Evolutionary conservation across 2,888 invertebrate genomes (phyloP).

Genomic region (Eurytoma adleriae): DNA sequence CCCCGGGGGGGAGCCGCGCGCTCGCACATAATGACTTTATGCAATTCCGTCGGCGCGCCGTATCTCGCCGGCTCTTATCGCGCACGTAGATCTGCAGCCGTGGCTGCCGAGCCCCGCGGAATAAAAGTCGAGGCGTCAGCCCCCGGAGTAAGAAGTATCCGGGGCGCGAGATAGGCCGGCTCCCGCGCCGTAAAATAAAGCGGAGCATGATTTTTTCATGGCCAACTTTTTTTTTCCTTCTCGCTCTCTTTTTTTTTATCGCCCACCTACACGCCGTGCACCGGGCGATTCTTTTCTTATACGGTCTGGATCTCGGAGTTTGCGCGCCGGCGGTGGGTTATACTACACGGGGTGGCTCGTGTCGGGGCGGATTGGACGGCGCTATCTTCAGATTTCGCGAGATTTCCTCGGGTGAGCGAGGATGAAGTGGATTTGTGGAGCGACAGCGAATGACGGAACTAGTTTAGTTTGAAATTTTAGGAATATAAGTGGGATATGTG

Average conservation of each 20-base stretch:
- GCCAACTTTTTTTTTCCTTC: not conserved
- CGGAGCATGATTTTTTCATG: constrained; percentile 50
- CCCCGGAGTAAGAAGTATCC: constrained; percentile 41
- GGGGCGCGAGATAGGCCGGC: constrained; percentile 30
- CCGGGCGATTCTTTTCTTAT: constrained; percentile 54
- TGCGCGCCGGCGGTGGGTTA: too few species aligned
- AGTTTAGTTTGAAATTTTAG: too few species aligned
- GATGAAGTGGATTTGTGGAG: too few species aligned
- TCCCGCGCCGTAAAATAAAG: constrained; percentile 46
- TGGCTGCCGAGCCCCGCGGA: not conserved
- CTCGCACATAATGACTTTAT: constrained; percentile 32
- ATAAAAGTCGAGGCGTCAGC: constrained; percentile 29
- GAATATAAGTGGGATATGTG: too few species aligned
- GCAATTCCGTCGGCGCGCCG: constrained; percentile 10
- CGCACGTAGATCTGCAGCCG: constrained; percentile 40
- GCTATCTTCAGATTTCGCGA: too few species aligned
- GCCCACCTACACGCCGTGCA: constrained; percentile 21
- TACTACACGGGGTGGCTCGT: too few species aligned
- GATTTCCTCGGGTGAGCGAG: too few species aligned
- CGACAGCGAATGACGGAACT: too few species aligned
- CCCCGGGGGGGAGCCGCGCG: not conserved
- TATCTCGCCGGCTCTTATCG: constrained; percentile 26
- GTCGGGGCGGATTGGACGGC: too few species aligned
- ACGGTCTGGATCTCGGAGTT: too few species aligned
- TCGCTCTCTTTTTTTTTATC: constrained; percentile 49